Base-by-base conservation (phyloP, 2,113 vertebrate species). In the Leptobrachium ailaonicum region DNA sequence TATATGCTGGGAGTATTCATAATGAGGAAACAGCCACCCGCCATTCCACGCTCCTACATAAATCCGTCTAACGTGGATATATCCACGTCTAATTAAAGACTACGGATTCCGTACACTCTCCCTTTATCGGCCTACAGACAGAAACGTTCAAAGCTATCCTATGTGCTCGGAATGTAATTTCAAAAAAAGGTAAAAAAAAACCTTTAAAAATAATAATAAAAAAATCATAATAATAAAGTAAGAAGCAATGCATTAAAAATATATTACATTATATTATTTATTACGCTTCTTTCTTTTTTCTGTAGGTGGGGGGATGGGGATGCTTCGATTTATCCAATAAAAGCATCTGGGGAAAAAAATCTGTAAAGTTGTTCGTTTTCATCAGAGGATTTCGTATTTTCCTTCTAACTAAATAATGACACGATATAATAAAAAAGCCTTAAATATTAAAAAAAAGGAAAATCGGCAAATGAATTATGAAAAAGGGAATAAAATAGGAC, bases 31-130 rank as follows among this genome's bases (percentile, higher is more conserved):
- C 94, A 91, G 94, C 94, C 91, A 94, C 94, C 93, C 90, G 91
- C 93, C 93, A 92, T 94, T 93, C 94, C 93, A 93, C 94, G 95
- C 93, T 94, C 95, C 93, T 90, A 93, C 94, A 94, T 95, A 97
- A 96, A 97, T 95, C 95, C 95, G 94, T 95, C 94, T 93, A 96
- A 98, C 96, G 94, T 95, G 96, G 97, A 94, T 97, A 96, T 96
- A 96, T 96, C 95, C 93, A 94, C 91, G 90, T 96, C 95, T 98
- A 98, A 98, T 99, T 98, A 98, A 97, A 96, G 96, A 91, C 92
- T 94, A 95, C 95, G 92, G 92, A 96, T 95, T 97, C 95, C 93
- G 95, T 93, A 95, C 94, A 92, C 92, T 93, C 94, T 89, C 93
- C 92, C 78, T 47, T 85, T 45, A 77, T 79, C 2, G 82, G 67